Percentiles rank a stretch among this genome's conserved stretches.
Evolutionary conservation across 2,797 vertebrate species (phyloP).

Genomic region (Anguilla obscura): DNA sequence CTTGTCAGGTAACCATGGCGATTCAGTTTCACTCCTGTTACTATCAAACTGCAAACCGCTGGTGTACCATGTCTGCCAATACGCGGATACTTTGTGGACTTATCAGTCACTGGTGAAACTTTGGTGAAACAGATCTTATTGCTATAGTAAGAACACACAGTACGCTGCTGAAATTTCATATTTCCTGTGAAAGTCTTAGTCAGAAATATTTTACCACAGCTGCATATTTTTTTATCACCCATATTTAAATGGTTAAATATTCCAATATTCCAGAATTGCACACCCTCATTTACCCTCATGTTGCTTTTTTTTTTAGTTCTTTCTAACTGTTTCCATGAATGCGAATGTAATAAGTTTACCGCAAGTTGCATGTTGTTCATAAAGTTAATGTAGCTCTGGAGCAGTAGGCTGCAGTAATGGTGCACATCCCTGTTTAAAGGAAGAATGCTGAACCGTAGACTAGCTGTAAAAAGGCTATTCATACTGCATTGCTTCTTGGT

Average conservation of each 20-base stretch:
- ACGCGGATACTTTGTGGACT: background rate
- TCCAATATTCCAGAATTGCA: background rate
- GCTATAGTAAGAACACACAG: background rate
- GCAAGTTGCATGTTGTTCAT: background rate
- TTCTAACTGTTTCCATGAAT: background rate
- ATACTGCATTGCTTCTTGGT: background rate
- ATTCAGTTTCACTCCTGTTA: background rate
- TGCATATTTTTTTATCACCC: conserved; percentile 7
- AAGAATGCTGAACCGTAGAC: background rate
- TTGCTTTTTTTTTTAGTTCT: conserved; percentile 13
- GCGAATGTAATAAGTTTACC: no score
- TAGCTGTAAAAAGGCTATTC: background rate
- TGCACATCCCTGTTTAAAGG: background rate
- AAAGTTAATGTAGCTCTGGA: background rate
- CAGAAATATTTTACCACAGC: background rate
- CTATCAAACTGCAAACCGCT: background rate
- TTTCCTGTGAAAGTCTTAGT: conserved; percentile 15
- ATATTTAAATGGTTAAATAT: background rate
- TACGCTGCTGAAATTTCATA: background rate
- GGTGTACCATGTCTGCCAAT: background rate
- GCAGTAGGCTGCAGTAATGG: background rate
- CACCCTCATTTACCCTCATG: background rate
- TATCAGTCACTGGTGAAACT: background rate
- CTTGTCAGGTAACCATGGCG: conserved; percentile 76
- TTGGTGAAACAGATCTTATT: background rate